A percentile compares a stretch with the other conserved stretches of the same genome.
phyloP scores from a whole-genome alignment of 1,140 invertebrate genomes.

The Hermetia illucens region DNA sequence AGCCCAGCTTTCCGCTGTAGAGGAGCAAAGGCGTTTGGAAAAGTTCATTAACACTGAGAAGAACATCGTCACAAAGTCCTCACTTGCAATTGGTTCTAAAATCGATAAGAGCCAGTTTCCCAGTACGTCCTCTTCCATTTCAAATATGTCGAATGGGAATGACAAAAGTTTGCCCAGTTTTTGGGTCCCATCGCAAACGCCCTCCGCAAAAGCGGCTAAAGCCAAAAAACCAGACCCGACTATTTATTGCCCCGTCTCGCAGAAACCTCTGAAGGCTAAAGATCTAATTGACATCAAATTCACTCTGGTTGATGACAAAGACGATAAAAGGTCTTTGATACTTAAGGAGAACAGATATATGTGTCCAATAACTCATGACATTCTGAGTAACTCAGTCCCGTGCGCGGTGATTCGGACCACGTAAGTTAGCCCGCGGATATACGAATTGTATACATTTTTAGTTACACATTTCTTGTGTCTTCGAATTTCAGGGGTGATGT shows the following conservation, averaged over 20 bases:
- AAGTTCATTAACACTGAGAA: conserved; percentile 53
- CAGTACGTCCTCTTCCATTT: conserved; percentile 40
- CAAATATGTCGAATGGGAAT: conserved; percentile 54
- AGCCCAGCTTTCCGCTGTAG: conserved; percentile 24
- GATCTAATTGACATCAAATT: conserved; percentile 92
- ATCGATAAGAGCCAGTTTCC: conserved; percentile 10
- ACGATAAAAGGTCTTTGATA: conserved; percentile 68
- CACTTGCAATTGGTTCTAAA: conserved; percentile 11
- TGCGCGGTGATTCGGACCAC: conserved; percentile 83
- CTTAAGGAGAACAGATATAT: conserved; percentile 83
- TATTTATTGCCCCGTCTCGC: conserved; percentile 90
- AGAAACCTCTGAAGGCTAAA: conserved; percentile 71
- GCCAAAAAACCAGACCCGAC: conserved; percentile 78
- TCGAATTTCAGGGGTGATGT: conserved; percentile 59
- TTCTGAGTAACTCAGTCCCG: conserved; percentile 85
- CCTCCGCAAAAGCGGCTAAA: conserved; percentile 55
- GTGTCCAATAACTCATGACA: conserved; percentile 94
- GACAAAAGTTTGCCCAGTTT: conserved; percentile 81
- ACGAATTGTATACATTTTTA: neutral
- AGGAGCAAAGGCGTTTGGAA: conserved; percentile 50
- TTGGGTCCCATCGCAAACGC: conserved; percentile 93
- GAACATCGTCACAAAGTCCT: conserved; percentile 9
- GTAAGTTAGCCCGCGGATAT: conserved; percentile 41
- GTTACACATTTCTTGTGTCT: too few species aligned
- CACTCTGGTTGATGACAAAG: conserved; percentile 72